These are phyloP conservation scores for Odontamblyopus rebecca DNA, from an alignment of 2,797 vertebrate genomes.

Conservation along the genomic window DNA sequence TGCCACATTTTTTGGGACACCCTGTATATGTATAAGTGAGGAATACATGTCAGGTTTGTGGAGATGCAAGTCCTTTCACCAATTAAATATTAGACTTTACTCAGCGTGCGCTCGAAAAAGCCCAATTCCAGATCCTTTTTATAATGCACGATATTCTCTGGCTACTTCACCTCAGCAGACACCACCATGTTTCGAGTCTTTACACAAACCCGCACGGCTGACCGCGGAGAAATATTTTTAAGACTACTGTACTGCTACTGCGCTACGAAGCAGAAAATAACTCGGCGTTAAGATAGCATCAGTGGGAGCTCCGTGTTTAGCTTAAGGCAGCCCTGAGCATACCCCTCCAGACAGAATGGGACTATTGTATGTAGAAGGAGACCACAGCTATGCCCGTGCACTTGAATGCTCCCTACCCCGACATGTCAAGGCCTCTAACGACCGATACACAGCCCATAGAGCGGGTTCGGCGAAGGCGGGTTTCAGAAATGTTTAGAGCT, in stretches of 20 bases:
- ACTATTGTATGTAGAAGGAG: neutral
- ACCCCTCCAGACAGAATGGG: slow-evolving; percentile 3
- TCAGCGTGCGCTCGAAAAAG: neutral
- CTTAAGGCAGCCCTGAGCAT: slow-evolving; percentile 18
- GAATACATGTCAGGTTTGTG: too few species aligned
- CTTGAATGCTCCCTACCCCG: neutral
- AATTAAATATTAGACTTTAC: neutral
- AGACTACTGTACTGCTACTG: neutral
- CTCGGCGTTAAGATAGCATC: slow-evolving; percentile 42
- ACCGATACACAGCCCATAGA: too few species aligned
- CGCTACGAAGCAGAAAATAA: slow-evolving; percentile 32
- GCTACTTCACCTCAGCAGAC: neutral
- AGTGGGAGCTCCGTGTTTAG: slow-evolving; percentile 4
- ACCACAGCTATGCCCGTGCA: neutral
- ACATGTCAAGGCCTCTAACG: neutral
- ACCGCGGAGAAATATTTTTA: too few species aligned
- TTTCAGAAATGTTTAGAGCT: neutral
- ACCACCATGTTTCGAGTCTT: slow-evolving; percentile 12
- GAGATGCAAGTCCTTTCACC: too few species aligned
- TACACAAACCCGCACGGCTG: slow-evolving; percentile 5
- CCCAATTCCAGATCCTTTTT: neutral
- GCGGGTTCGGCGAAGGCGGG: neutral
- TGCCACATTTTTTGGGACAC: too few species aligned
- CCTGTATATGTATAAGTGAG: too few species aligned
- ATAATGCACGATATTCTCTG: neutral